Conservation (phyloP, 2,797 vertebrate genomes). For the Falco columbarius region DNA sequence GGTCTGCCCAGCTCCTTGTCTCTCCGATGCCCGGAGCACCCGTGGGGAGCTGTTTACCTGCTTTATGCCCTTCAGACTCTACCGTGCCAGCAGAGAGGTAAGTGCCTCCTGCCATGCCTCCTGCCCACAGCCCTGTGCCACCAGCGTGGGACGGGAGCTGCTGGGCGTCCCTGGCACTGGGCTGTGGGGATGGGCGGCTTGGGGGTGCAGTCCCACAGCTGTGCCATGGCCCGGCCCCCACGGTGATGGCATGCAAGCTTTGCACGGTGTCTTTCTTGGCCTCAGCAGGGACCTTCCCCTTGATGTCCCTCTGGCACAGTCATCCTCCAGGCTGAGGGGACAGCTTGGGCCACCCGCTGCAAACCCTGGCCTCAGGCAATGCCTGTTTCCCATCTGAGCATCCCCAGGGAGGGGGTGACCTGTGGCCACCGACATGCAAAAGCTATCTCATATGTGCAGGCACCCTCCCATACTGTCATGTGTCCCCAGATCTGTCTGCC, state of each 20-base stretch:
- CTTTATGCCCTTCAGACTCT: neutral
- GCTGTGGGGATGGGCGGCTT: neutral
- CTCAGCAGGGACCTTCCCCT: neutral
- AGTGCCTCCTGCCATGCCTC: neutral
- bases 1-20: neutral
- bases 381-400: neutral
- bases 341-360: neutral
- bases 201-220: neutral
- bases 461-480: neutral
- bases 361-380: neutral
- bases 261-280: fast-evolving
- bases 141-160: neutral
- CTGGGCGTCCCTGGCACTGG: neutral
- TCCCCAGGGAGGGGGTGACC: neutral
- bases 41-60: neutral
- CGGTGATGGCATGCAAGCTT: neutral
- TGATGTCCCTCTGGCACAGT: neutral
- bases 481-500: neutral
- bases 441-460: fast-evolving
- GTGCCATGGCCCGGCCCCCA: fast-evolving
- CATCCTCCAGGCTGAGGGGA: neutral
- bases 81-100: neutral
- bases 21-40: neutral
- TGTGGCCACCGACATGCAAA: neutral
- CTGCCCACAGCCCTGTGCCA: neutral